Base-by-base conservation (phyloP, 2,888 invertebrate species). In the Horisme vitalbata region DNA sequence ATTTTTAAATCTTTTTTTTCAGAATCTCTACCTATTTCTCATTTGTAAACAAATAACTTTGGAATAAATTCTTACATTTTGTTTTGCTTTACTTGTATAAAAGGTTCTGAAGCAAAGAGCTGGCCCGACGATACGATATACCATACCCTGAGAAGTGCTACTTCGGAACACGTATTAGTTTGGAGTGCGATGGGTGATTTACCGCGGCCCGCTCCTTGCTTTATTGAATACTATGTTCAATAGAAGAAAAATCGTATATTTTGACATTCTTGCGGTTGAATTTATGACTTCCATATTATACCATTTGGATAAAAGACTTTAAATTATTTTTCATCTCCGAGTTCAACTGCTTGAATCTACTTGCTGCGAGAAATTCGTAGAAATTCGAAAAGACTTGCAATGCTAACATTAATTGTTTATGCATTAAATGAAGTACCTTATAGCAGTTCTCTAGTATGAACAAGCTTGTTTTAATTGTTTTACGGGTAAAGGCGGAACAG, bases 221-320 rank as follows among this genome's bases (percentile, higher is more conserved):
- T 83, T 86, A 86, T 86, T 84, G 83, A 87, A 86, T 79, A 78
- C 79, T 73, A 68, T 67, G 63, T 74, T 75, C 78, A 74, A 70
- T 79, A 72, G 76, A 80, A 83, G 86, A 84, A 83, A 83, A 83
- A 79, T 83, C 81, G 79, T 78, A 79, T 75, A 82, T 86, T 84
- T 83, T 85, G 80, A 84, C 75, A 64, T 76, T 68, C 59, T 69
- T 65, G 66, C 62, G 66, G 65, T 59, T 52, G 61, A 79, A 86
- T 87, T 86, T 86, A 86, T 79, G 72, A 74, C 74, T 70, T 65
- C 72, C 78, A 80, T 81, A 81, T 36, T 75, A 74, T 69, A 46
- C 53, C 65, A 63, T 45, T 18, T 79, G 74, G 76, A 75, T 2
- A 10, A 31, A 30, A 23, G 37, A 24, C 47, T 52, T 38, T 9